Evolutionary conservation across 2,797 vertebrate species (phyloP), one percentile per base, ranked within the genome.

Genomic region (Muraenolepis orangiensis): DNA sequence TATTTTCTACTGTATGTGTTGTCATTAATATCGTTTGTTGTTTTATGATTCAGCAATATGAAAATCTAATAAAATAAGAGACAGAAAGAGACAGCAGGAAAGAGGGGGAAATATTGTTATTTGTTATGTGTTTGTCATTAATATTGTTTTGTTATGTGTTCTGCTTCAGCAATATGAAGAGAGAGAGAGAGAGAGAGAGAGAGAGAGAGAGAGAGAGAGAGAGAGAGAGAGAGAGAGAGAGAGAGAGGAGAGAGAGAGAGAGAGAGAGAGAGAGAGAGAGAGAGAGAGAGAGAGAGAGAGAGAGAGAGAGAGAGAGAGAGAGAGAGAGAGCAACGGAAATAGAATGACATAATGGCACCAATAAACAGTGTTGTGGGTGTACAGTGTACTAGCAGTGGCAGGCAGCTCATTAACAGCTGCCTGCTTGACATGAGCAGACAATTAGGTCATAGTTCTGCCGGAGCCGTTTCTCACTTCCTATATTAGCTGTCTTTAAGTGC

Each of bases 371-470:
- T 78, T 74, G 36, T 78, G 69, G 78, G 77, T 80, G 75, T n/a
- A n/a, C n/a, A 76, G 81, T 70, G 16, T 36, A n/a, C 72, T 38
- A 75, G 73, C 51, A 7, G 71, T 80, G 40, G 76, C 51, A 70
- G 80, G 79, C 71, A 42, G 72, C 81, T 71, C 40, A 66, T 69
- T 78, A 78, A 77, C 76, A 75, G 80, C 78, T 76, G 74, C 57
- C 40, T 80, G 82, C 86, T 74, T 82, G 78, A 88, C 80, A 78
- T 84, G 80, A 84, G 66, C 78, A 89, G 87, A 86, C 82, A 89
- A 86, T 77, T 81, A 87, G 85, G 76, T 90, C 86, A 82, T 32
- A 69, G 6, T 82, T 64, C 73, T 81, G 78, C 81, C 83, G 80
- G 36, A 74, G 79, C 72, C 79, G 71, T 76, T 88, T 38, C 34